These are phyloP conservation scores for Pocillopora meandrina DNA, from an alignment of 92 coral and sea anemone species.

Conservation along the genomic window DNA sequence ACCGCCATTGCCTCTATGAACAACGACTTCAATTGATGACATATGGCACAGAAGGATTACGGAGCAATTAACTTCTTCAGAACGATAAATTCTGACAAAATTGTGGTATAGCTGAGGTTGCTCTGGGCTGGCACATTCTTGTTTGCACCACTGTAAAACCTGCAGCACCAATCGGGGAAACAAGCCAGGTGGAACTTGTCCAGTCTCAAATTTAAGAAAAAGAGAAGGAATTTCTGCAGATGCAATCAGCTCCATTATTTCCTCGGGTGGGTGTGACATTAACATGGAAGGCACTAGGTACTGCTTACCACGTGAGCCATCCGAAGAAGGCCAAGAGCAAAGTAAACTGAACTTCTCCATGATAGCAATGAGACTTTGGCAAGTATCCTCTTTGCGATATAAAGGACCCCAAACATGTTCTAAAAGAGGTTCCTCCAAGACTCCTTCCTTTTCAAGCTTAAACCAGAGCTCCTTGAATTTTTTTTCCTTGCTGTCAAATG, in stretches of 20 bases:
- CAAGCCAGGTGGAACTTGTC: neutral
- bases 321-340: slow-evolving; percentile 7
- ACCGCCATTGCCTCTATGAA: neutral
- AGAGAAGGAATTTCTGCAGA: slow-evolving; percentile 12
- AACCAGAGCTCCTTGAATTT: slow-evolving; percentile 18
- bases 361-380: slow-evolving; percentile 8
- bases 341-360: slow-evolving; percentile 42
- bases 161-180: slow-evolving; percentile 42
- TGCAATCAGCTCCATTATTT: neutral
- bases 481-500: slow-evolving; percentile 8
- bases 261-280: neutral
- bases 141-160: slow-evolving; percentile 15
- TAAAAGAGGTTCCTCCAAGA: neutral
- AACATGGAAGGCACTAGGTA: slow-evolving; percentile 7
- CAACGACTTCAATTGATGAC: neutral
- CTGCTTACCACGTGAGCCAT: neutral
- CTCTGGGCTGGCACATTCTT: slow-evolving; percentile 3
- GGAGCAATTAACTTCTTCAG: neutral
- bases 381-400: neutral
- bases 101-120: slow-evolving; percentile 3
- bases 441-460: slow-evolving; percentile 43
- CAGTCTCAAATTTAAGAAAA: slow-evolving; percentile 33
- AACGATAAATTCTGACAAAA: neutral
- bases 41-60: neutral
- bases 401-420: slow-evolving; percentile 25